Base-by-base conservation (phyloP, 2,797 vertebrate genomes). In the Pantherophis vulpinus region DNA sequence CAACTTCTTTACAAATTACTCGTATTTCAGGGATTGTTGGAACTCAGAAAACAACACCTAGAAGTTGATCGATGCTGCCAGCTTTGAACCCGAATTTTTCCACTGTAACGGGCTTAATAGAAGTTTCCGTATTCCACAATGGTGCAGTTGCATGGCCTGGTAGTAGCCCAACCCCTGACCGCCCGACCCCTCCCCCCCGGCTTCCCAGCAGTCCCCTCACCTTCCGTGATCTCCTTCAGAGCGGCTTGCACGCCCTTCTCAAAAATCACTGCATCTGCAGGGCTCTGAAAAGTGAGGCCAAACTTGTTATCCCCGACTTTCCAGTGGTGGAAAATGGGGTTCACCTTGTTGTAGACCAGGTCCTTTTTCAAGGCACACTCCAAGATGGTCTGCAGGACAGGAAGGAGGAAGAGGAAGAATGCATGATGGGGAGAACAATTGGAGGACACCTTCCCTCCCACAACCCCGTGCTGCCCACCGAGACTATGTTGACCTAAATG, bases 291-390 rank as follows among this genome's bases (percentile, higher is more conserved):
- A 0, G 98, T 99, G 93, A 99, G 98, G 94, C 98, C 99, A 93
- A 99, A 99, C 97, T 98, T 99, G 95, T 98, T 98, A 94, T 99
- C 98, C 47, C 98, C 98, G 70, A 99, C 98, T 94, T 98, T 98
- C 99, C 99, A 99, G 96, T 99, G 99, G 96, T 99, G 99, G 97
- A 99, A 99, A 98, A 99, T 99, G 96, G 98, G 99, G 96, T 98
- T 99, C 96, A 99, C 99, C 96, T 99, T 99, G 98, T 99, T 99
- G 97, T 99, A 99, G 94, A 99, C 98, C 92, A 99, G 96, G 91
- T 98, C 98, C 96, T 97, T 98, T 96, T 98, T 98, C 95, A 99
- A 98, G 0, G 98, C 96, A 86, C 99, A 99, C 96, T 99, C 98
- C 97, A 99, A 95, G 96, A 99, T 98, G 4, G 98, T 98, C 99